These are phyloP conservation scores for Myzus persicae DNA, from an alignment of 1,140 invertebrate species.

Conservation along the genomic window DNA sequence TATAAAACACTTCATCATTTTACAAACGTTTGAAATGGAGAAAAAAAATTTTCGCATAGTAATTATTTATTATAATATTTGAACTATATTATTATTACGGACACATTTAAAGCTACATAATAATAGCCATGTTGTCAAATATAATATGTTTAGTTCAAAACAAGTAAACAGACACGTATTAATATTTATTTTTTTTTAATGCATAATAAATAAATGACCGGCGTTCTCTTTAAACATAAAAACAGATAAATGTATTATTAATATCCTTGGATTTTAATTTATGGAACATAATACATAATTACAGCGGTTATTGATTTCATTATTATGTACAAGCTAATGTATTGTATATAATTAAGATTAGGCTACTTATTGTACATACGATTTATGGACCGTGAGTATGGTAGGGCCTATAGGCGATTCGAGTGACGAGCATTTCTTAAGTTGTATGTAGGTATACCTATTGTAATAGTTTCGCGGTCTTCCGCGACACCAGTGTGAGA, in stretches of 20 bases:
- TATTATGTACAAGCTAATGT: not conserved
- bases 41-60: not conserved
- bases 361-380: not conserved
- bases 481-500: not conserved
- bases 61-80: constrained; percentile 14
- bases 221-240: not conserved
- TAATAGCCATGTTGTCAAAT: constrained; percentile 1
- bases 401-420: not conserved
- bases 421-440: not conserved
- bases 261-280: constrained; percentile 29
- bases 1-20: not conserved
- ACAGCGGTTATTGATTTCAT: not conserved
- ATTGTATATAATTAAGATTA: not conserved
- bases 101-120: not conserved
- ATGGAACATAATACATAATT: not conserved
- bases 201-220: not conserved
- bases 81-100: not conserved
- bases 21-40: not conserved
- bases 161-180: not conserved
- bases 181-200: not conserved
- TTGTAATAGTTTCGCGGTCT: not conserved
- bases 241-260: constrained; percentile 20
- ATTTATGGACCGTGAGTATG: not conserved
- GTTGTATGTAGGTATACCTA: no score
- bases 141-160: not conserved